Conservation (phyloP, 2,888 invertebrate genomes). For the Scaptomyza flava region DNA sequence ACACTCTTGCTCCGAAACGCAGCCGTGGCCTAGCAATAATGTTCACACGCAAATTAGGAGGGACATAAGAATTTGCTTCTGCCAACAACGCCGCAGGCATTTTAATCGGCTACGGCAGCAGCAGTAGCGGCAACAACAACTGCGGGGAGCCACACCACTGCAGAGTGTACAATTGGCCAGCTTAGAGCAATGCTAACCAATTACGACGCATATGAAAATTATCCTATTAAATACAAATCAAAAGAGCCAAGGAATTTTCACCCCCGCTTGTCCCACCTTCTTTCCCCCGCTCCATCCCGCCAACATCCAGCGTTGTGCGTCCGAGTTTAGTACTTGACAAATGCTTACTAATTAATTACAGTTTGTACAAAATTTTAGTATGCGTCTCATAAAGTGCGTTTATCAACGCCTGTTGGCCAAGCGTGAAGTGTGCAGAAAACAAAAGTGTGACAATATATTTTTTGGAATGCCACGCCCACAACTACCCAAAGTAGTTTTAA, state of each 20-base stretch:
- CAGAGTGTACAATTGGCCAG: slow-evolving; percentile 25
- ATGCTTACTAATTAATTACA: slow-evolving; percentile 85
- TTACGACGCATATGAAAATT: slow-evolving; percentile 81
- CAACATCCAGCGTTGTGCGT: slow-evolving; percentile 2
- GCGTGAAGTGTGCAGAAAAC: slow-evolving; percentile 70
- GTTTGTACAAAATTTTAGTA: slow-evolving; percentile 84
- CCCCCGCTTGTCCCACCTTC: slow-evolving; percentile 11
- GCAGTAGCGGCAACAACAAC: slow-evolving; percentile 10
- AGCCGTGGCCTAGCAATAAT: slow-evolving; percentile 39
- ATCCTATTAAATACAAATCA: slow-evolving; percentile 80
- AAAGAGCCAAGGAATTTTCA: slow-evolving; percentile 55
- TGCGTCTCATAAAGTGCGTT: slow-evolving; percentile 81
- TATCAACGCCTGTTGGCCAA: slow-evolving; percentile 51
- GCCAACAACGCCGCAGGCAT: slow-evolving; percentile 54
- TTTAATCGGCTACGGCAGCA: slow-evolving; percentile 59
- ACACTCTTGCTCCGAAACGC: slow-evolving; percentile 15
- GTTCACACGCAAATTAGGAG: slow-evolving; percentile 82
- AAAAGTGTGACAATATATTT: slow-evolving; percentile 67
- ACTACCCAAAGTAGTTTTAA: slow-evolving; percentile 7
- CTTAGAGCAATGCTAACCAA: slow-evolving; percentile 54
- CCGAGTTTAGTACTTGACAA: slow-evolving; percentile 83
- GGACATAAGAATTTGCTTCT: slow-evolving; percentile 75
- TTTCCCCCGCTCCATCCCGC: not conserved
- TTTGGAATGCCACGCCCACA: slow-evolving; percentile 38
- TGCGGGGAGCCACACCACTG: not conserved